Percentiles rank a stretch among this genome's conserved stretches.
These are phyloP conservation scores for Bombus turneri DNA, from an alignment of 1,140 invertebrate genomes.

Conservation along the genomic window DNA sequence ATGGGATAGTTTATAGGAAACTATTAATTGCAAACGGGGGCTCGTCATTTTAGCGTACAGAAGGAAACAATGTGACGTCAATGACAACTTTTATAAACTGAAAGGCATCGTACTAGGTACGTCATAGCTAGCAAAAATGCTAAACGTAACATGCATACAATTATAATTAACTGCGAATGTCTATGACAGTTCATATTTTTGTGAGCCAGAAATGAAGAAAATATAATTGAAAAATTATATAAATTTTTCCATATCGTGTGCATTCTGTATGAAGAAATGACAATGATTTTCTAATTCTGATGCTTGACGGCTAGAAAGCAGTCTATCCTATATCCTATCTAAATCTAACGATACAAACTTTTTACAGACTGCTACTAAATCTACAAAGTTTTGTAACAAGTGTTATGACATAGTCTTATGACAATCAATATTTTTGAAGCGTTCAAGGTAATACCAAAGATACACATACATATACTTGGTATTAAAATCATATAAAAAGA, in stretches of 20 bases:
- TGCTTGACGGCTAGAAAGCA: not conserved
- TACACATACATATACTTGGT: no score
- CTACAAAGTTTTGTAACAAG: no score
- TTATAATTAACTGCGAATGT: not conserved
- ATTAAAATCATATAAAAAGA: no score
- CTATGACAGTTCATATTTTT: not conserved
- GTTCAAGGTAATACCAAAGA: not conserved
- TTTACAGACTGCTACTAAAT: no score
- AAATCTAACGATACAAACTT: no score
- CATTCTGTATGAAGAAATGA: no score
- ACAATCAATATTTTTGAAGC: not conserved
- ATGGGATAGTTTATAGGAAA: not conserved
- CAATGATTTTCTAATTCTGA: not conserved
- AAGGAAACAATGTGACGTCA: not conserved
- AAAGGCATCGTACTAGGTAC: not conserved
- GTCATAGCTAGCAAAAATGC: not conserved
- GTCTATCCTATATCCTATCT: no score
- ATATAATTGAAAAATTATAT: not conserved
- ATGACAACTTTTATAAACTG: not conserved
- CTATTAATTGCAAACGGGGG: not conserved
- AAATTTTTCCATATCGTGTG: no score
- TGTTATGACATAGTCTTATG: no score
- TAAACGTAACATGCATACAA: not conserved
- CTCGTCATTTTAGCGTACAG: not conserved
- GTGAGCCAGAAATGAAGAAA: not conserved